phyloP scores from a whole-genome alignment of 2,888 invertebrate species.

The Polydrusus pterygomalis region DNA sequence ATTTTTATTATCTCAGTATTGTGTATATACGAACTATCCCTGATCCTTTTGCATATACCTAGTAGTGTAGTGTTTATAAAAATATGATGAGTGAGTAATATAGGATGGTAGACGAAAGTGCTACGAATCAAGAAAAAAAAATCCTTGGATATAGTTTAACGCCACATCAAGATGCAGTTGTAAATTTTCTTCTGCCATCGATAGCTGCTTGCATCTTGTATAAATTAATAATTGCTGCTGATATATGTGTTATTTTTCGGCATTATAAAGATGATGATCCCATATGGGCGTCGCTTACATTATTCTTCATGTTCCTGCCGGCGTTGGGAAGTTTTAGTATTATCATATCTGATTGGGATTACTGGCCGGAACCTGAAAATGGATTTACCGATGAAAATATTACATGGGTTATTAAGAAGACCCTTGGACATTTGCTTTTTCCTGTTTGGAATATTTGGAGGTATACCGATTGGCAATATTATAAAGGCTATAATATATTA shows the following conservation, averaged over 20 bases:
- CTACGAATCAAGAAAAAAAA: slow-evolving; percentile 56
- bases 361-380: slow-evolving; percentile 74
- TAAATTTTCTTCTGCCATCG: slow-evolving; percentile 76
- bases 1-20: neutral
- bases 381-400: slow-evolving; percentile 72
- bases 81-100: slow-evolving; percentile 9
- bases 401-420: slow-evolving; percentile 72
- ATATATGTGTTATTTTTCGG: slow-evolving; percentile 72
- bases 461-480: too few species aligned
- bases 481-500: too few species aligned
- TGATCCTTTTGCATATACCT: neutral
- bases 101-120: slow-evolving; percentile 11
- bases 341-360: slow-evolving; percentile 76
- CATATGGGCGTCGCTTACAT: slow-evolving; percentile 72
- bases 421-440: slow-evolving; percentile 74
- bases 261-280: slow-evolving; percentile 78
- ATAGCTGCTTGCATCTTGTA: slow-evolving; percentile 78
- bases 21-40: neutral
- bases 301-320: slow-evolving; percentile 74
- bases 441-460: slow-evolving; percentile 80
- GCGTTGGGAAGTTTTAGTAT: slow-evolving; percentile 76
- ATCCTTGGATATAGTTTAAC: slow-evolving; percentile 68
- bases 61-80: neutral
- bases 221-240: slow-evolving; percentile 80
- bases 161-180: slow-evolving; percentile 72